These are phyloP conservation scores for Pterocles burchelli DNA, from an alignment of 2,113 vertebrate genomes.

Conservation along the genomic window DNA sequence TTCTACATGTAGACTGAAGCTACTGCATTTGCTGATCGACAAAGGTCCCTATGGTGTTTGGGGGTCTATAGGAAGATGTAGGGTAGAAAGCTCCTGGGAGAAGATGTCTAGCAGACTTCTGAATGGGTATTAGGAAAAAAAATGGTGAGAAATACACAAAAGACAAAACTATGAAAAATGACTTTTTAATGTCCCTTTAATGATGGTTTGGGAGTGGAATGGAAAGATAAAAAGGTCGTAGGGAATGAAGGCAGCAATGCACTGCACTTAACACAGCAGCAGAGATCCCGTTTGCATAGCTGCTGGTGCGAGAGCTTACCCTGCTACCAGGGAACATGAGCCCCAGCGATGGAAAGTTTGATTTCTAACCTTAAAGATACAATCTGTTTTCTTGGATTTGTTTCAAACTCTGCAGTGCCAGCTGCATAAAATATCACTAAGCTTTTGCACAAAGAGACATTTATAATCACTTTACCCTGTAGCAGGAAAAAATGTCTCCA, in stretches of 20 bases:
- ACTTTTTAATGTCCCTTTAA: conserved; percentile 29
- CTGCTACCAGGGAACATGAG: neutral
- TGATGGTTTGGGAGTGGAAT: neutral
- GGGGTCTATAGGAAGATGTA: neutral
- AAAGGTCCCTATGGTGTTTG: neutral
- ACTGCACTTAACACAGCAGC: neutral
- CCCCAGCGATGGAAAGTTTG: conserved; percentile 28
- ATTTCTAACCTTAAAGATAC: conserved; percentile 59
- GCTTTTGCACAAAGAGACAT: conserved; percentile 57
- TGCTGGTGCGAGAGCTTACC: neutral
- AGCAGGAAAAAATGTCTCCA: conserved; percentile 58
- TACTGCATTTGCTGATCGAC: neutral
- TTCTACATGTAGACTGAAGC: neutral
- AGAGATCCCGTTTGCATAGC: neutral
- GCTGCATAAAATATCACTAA: conserved; percentile 58
- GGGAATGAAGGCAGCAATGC: neutral
- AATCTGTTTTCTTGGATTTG: conserved; percentile 61
- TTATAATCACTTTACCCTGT: conserved; percentile 63
- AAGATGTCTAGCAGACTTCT: neutral
- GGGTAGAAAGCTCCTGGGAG: neutral
- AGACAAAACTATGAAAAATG: neutral
- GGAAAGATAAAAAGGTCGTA: neutral
- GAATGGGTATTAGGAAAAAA: neutral
- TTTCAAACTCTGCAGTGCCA: conserved; percentile 55
- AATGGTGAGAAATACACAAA: neutral